Percentiles rank a stretch among this genome's conserved stretches.
Evolutionary conservation across 1,140 invertebrate species (phyloP).

Genomic region (Monochamus saltuarius): DNA sequence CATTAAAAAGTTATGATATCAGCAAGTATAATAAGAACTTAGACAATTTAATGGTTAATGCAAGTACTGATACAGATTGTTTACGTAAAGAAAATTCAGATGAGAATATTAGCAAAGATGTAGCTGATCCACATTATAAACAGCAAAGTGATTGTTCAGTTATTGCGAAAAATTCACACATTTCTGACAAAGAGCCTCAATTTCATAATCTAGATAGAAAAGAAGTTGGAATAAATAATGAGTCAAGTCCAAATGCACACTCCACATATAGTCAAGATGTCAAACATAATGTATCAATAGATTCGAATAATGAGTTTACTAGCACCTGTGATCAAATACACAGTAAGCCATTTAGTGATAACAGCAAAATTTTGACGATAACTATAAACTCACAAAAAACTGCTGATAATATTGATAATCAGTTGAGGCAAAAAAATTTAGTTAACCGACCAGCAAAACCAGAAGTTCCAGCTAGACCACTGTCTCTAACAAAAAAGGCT

Average conservation of each 20-base stretch:
- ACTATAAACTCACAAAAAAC: constrained; percentile 23
- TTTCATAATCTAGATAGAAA: too few relatives aligned
- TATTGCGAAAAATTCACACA: too few relatives aligned
- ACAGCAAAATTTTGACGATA: too few relatives aligned
- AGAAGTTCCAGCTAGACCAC: constrained; percentile 69
- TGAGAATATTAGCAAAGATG: background rate
- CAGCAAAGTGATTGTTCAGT: background rate
- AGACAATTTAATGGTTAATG: constrained; percentile 39
- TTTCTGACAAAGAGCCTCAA: too few relatives aligned
- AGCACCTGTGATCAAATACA: constrained; percentile 6
- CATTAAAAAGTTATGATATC: constrained; percentile 26
- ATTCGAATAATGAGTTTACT: background rate
- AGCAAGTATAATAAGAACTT: constrained; percentile 31
- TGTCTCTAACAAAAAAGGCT: constrained; percentile 60
- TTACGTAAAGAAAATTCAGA: constrained; percentile 6
- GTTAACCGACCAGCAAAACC: constrained; percentile 55
- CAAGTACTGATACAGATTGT: constrained; percentile 34
- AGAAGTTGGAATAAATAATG: too few relatives aligned
- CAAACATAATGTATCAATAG: background rate
- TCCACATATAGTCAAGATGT: too few relatives aligned
- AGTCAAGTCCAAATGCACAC: too few relatives aligned
- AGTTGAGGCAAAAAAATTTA: constrained; percentile 36
- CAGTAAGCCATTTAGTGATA: constrained; percentile 1
- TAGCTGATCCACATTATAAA: background rate
- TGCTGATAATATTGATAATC: constrained; percentile 30